A percentile compares a stretch with the other conserved stretches of the same genome.
These are phyloP conservation scores for Tetramorium parvispinum DNA, from an alignment of 1,140 invertebrate genomes.

Conservation along the genomic window DNA sequence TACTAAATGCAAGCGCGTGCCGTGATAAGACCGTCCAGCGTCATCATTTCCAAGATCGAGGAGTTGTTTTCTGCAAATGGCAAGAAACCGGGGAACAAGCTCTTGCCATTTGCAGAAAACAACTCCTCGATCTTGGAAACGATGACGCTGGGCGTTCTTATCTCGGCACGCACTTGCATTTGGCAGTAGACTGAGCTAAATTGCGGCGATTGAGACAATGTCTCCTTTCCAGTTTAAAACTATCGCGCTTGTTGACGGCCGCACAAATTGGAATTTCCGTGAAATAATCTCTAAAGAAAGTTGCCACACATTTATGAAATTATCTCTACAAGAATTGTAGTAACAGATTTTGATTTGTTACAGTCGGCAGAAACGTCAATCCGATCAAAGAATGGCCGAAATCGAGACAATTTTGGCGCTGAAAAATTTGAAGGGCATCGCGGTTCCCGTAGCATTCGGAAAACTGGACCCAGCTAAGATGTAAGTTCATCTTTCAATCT, in stretches of 20 bases:
- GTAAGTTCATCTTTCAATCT: slow-evolving; percentile 83
- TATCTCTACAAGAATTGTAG: neutral
- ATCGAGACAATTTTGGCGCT: slow-evolving; percentile 88
- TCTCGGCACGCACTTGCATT: too few species aligned
- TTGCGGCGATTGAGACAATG: slow-evolving; percentile 26
- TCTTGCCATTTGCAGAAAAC: too few species aligned
- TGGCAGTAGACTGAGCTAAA: too few species aligned
- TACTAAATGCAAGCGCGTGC: too few species aligned
- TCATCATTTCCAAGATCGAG: too few species aligned
- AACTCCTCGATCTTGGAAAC: too few species aligned
- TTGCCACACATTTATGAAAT: too few species aligned
- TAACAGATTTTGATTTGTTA: slow-evolving; percentile 55
- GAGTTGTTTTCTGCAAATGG: too few species aligned
- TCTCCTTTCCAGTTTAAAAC: slow-evolving; percentile 25
- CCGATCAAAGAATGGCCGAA: slow-evolving; percentile 89
- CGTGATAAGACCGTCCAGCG: too few species aligned
- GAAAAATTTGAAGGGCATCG: slow-evolving; percentile 84
- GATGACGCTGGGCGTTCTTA: too few species aligned
- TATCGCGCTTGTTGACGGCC: neutral
- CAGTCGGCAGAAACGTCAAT: slow-evolving; percentile 87
- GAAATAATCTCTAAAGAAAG: neutral
- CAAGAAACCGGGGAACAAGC: too few species aligned
- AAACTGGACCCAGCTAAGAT: slow-evolving; percentile 86
- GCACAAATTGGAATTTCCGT: neutral
- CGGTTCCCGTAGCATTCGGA: slow-evolving; percentile 87